phyloP scores from a whole-genome alignment of 2,888 invertebrate genomes.

The Erebia ligea region DNA sequence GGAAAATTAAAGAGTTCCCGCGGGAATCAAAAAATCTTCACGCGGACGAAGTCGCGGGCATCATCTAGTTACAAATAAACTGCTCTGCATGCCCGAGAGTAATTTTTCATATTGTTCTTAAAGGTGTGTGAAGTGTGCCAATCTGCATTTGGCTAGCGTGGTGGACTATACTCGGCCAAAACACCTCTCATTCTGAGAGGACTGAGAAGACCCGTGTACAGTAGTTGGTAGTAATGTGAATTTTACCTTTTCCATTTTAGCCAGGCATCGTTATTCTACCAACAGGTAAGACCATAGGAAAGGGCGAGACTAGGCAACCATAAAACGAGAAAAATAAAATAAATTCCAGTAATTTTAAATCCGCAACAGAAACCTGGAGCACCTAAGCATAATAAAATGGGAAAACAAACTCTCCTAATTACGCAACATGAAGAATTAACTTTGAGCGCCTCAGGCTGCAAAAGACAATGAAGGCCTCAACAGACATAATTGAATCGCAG shows the following conservation, averaged over 20 bases:
- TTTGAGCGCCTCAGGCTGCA: slow-evolving; percentile 19
- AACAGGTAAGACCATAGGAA: neutral
- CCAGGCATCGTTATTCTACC: neutral
- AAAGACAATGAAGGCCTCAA: neutral
- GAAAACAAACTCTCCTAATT: slow-evolving; percentile 23
- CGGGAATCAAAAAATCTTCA: too few relatives aligned
- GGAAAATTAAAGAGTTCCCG: too few relatives aligned
- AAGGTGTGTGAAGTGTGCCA: too few relatives aligned
- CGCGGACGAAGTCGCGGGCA: too few relatives aligned
- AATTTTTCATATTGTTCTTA: too few relatives aligned
- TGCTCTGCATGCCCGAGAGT: too few relatives aligned
- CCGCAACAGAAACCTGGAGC: neutral
- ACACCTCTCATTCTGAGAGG: too few relatives aligned
- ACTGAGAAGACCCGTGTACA: neutral
- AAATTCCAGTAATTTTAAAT: neutral
- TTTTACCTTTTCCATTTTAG: neutral
- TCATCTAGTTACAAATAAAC: too few relatives aligned
- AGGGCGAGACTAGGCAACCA: neutral
- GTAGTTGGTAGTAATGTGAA: neutral
- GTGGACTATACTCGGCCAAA: too few relatives aligned
- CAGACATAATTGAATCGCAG: neutral
- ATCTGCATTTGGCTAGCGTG: too few relatives aligned
- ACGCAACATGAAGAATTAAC: slow-evolving; percentile 25
- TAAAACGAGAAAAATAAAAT: neutral
- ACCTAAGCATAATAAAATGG: slow-evolving; percentile 14